These are phyloP conservation scores for Cephus rjabovi DNA, from an alignment of 2,888 invertebrate genomes.

Conservation along the genomic window DNA sequence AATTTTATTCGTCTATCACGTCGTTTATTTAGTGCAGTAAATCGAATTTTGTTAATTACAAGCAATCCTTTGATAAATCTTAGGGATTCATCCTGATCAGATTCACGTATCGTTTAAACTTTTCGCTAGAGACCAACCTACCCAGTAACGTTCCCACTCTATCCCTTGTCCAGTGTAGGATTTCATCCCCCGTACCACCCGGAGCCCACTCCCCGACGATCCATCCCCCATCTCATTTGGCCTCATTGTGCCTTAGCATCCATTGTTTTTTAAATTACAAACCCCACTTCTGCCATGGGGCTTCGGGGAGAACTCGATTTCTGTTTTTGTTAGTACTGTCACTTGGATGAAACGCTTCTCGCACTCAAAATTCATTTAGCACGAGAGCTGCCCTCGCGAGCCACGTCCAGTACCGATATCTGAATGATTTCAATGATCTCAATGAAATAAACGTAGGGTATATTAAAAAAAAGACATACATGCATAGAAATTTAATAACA, in stretches of 20 bases:
- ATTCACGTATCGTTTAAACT: slow-evolving; percentile 50
- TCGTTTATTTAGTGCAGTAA: not conserved
- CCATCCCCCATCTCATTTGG: slow-evolving; percentile 65
- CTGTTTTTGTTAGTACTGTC: slow-evolving; percentile 58
- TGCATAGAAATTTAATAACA: not conserved
- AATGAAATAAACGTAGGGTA: not conserved
- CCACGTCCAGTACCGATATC: not conserved
- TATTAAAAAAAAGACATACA: not conserved
- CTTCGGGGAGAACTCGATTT: slow-evolving; percentile 55
- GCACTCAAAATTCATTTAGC: slow-evolving; percentile 47
- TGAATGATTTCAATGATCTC: not conserved
- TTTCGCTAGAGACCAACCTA: slow-evolving; percentile 50
- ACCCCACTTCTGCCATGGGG: slow-evolving; percentile 55
- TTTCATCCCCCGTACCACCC: slow-evolving; percentile 53
- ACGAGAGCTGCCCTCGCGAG: slow-evolving; percentile 22
- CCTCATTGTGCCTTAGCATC: slow-evolving; percentile 63
- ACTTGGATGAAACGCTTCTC: slow-evolving; percentile 58
- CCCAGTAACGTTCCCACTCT: slow-evolving; percentile 46
- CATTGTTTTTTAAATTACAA: slow-evolving; percentile 66
- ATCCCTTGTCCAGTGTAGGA: slow-evolving; percentile 58
- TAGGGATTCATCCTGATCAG: slow-evolving; percentile 29
- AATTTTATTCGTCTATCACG: not conserved
- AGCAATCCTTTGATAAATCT: not conserved
- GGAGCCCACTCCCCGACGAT: slow-evolving; percentile 47
- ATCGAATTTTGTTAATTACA: not conserved